Evolutionary conservation across 53 echinoderm and acorn worm genomes (phyloP), one percentile per base, ranked within the genome.

Genomic region (Actinopyga echinites): DNA sequence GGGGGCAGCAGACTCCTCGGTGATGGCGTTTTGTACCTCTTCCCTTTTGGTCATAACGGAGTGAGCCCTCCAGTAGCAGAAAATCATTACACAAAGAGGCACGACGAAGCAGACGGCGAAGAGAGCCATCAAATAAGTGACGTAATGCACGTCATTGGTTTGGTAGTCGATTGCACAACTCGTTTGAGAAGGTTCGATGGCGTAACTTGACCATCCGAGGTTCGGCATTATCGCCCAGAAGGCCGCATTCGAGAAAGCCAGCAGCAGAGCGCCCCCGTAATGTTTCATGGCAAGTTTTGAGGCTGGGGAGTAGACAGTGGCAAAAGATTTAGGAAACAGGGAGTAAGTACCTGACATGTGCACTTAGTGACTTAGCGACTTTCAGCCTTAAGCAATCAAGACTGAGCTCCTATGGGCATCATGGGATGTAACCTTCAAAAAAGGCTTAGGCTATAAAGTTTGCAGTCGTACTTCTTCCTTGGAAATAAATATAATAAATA

Each of bases 141-240:
- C 84, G 67, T 78, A 95, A 29, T 81, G 69, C n/a, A 57, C 37
- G 64, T 93, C 93, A 25, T 64, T 89, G 34, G 56, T 55, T 30
- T 67, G 84, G 89, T 91, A 95, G 84, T 95, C 83, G 25, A 95
- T 58, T 7, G 90, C 66, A 59, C 95, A 95, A 13, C 89, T 86
- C 38, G 89, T 77, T 33, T 73, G 44, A 32, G 85, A 37, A 23
- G 84, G 66, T 36, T 93, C 91, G 55, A 91, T 57, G 9, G 65
- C 89, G 71, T 93, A 95, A 21, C 84, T 58, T 1, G 88, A 87
- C 95, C 93, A 93, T 59, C 95, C 95, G 40, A 95, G 74, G 45
- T 93, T 80, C 13, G 95, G 95, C 81, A 95, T 81, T 45, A 95
- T 75, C 6, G 95, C 93, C 95, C 95, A 95, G 71, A 95, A 87